Evolutionary conservation across 2,113 vertebrate species (phyloP).

Genomic region (Psettodes erumei): DNA sequence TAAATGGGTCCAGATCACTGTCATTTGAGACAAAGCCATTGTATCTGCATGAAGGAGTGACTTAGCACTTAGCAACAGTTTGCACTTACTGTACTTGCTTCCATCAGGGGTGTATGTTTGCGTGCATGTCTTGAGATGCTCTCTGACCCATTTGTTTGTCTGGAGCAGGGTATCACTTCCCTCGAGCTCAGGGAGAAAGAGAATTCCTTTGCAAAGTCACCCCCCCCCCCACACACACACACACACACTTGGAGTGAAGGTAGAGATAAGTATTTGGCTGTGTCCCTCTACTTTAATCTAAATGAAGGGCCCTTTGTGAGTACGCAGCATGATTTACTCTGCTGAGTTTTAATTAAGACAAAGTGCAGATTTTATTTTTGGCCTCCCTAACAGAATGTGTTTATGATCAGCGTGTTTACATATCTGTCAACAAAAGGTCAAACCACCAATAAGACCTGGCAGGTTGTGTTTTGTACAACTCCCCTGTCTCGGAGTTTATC

Average conservation of each 20-base stretch:
- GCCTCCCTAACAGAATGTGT: neutral
- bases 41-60: neutral
- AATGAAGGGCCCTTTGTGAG: neutral
- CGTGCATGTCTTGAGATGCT: constrained; percentile 20
- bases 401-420: neutral
- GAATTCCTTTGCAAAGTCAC: constrained; percentile 69
- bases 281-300: constrained; percentile 4
- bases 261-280: constrained; percentile 4
- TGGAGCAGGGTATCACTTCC: constrained; percentile 50
- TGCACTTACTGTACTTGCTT: neutral
- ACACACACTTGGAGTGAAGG: constrained; percentile 7
- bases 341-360: neutral
- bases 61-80: constrained; percentile 11
- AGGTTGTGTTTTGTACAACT: neutral
- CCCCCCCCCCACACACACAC: constrained; percentile 16
- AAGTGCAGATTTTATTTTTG: neutral
- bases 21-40: too few relatives aligned
- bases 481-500: neutral
- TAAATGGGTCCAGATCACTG: too few relatives aligned
- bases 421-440: neutral
- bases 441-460: neutral
- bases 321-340: neutral
- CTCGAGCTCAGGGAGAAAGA: constrained; percentile 53
- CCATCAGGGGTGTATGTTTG: constrained; percentile 9
- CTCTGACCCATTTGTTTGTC: constrained; percentile 32